phyloP scores from a whole-genome alignment of 2,113 vertebrate genomes.

The Pluvianellus socialis region DNA sequence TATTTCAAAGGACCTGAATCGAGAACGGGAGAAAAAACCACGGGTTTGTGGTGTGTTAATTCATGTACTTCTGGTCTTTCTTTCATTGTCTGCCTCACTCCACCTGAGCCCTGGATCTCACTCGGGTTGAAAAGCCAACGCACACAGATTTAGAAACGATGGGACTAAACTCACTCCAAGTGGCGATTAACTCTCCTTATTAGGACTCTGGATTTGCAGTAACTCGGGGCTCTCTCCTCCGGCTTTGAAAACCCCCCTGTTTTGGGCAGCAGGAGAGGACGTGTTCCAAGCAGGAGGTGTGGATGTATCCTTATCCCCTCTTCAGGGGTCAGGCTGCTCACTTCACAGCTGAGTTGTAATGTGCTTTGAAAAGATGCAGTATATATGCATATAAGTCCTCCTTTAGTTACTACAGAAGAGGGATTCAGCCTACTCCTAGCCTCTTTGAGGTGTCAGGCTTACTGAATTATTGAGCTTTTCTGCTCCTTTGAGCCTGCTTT shows the following conservation, averaged over 20 bases:
- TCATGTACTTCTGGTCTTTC: background rate
- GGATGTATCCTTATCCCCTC: background rate
- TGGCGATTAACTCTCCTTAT: background rate
- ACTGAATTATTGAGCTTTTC: conserved; percentile 27
- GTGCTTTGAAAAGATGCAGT: background rate
- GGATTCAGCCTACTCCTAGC: background rate
- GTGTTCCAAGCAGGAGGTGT: background rate
- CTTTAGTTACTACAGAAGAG: background rate
- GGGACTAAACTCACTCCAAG: background rate
- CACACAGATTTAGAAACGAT: background rate
- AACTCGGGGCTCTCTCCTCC: background rate
- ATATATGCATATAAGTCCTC: background rate
- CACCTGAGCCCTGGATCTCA: background rate
- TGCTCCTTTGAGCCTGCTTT: background rate
- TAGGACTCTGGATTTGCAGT: background rate
- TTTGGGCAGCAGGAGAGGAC: background rate
- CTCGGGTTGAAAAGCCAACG: background rate
- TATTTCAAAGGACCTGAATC: conserved; percentile 34
- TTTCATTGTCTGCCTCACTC: background rate
- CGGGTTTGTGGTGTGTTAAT: background rate
- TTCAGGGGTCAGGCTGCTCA: background rate
- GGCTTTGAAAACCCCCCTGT: background rate
- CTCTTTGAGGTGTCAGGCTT: background rate
- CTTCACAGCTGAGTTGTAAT: background rate
- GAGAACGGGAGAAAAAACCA: background rate